Base-by-base conservation (phyloP, 2,888 invertebrate species). In the Drosophila mimetica region DNA sequence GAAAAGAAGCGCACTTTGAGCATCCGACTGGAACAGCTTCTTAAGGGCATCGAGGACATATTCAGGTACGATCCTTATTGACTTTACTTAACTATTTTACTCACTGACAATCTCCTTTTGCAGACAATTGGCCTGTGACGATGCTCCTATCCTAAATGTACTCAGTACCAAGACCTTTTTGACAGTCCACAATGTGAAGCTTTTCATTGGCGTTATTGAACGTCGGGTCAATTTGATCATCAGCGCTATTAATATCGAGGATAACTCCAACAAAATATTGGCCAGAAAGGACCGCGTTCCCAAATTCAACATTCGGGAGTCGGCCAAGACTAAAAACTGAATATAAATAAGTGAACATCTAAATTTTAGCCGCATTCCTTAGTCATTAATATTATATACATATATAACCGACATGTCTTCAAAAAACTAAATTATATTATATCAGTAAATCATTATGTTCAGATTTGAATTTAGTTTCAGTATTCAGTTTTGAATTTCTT, bases 161-260 rank as follows among this genome's bases (percentile, higher is more conserved):
- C 91, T 97, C 4, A 96, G 96, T 44, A 93, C 95, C 20, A 94
- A 95, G 58, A 93, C 95, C n/a, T 93, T 93, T 18, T 94, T 97
- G 39, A 95, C 94, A 59, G 93, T 93, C 53, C 94, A 94, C 80
- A 98, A 97, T 92, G 96, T 96, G 1, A 94, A 96, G 64, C 93
- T 97, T 13, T 97, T 96, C 90, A 93, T 97, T 82, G 96, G 96
- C 75, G 94, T 97, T 41, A 94, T 98, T 74, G 97, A 97, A 88
- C 94, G 95, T 88, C 94, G 95, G 60, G 94, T 91, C 2, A 90
- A 91, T 75, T 65, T 87, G 7, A 88, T 91, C 32, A 89, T 90
- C 0, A 89, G 78, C 52, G 86, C 88, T 7, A 83, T 90, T 5
- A 90, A 90, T 67, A 79, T 89, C 22, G 90, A 90, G 37, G 91